These are phyloP conservation scores for Idris sp. DNA, from an alignment of 1,140 invertebrate species.

Conservation along the genomic window DNA sequence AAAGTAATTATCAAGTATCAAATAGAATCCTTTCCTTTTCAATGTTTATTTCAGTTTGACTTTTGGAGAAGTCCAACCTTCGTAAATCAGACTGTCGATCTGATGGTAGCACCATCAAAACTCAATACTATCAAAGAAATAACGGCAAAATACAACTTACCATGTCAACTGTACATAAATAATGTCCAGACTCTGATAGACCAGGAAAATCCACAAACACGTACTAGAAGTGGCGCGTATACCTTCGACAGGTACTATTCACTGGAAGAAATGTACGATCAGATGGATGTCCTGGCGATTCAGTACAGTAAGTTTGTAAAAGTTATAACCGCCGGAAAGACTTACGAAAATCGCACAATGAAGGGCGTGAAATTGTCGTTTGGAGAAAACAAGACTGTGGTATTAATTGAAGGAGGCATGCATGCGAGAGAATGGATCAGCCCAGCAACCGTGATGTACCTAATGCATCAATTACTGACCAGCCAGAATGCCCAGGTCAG, in stretches of 20 bases:
- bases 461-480: conserved; percentile 82
- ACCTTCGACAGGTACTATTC: conserved; percentile 78
- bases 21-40: too few species aligned
- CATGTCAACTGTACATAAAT: conserved; percentile 59
- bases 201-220: conserved; percentile 46
- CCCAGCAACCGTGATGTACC: conserved; percentile 83
- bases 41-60: conserved; percentile 59
- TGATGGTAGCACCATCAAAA: conserved; percentile 70
- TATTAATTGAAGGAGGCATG: conserved; percentile 82
- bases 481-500: conserved; percentile 74
- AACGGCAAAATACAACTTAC: conserved; percentile 52
- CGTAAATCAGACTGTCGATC: conserved; percentile 55
- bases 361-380: conserved; percentile 80
- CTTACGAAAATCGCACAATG: conserved; percentile 78
- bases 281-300: conserved; percentile 75
- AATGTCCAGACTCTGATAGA: conserved; percentile 72
- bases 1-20: neutral
- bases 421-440: conserved; percentile 89
- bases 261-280: conserved; percentile 77
- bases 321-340: conserved; percentile 78
- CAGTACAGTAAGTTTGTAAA: conserved; percentile 77
- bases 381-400: conserved; percentile 73
- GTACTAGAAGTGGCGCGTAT: conserved; percentile 37
- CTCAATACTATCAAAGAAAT: conserved; percentile 57
- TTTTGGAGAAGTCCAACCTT: conserved; percentile 68